Percentiles rank a stretch among this genome's conserved stretches.
Evolutionary conservation across 2,888 invertebrate species (phyloP).

Genomic region (Caenorhabditis becei): DNA sequence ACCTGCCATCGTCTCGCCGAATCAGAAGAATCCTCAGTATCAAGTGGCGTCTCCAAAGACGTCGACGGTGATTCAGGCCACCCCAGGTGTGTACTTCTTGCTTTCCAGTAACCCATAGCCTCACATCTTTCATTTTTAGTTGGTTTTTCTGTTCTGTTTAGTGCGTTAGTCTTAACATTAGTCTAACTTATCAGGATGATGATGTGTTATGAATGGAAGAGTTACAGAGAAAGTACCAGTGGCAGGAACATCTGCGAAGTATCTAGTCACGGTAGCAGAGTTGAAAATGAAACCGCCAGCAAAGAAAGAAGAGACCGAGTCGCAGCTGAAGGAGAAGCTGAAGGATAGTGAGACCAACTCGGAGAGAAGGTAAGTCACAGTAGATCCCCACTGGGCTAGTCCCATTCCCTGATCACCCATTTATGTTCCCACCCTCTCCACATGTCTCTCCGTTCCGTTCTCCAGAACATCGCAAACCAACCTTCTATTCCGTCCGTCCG

Average conservation of each 20-base stretch:
- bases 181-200: not conserved
- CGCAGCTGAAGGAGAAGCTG: slow-evolving; percentile 48
- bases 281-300: slow-evolving; percentile 57
- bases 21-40: slow-evolving; percentile 56
- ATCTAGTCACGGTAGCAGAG: slow-evolving; percentile 70
- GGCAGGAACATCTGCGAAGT: slow-evolving; percentile 62
- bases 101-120: not conserved
- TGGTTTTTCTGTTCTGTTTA: slow-evolving; percentile 3
- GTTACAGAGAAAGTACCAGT: slow-evolving; percentile 61
- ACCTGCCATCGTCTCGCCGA: slow-evolving; percentile 46
- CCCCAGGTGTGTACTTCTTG: slow-evolving; percentile 49
- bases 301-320: slow-evolving; percentile 54
- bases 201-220: not conserved
- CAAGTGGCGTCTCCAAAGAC: slow-evolving; percentile 53
- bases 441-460: slow-evolving; percentile 29
- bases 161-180: slow-evolving; percentile 3
- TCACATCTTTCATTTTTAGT: slow-evolving; percentile 3
- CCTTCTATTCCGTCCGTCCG: slow-evolving; percentile 61
- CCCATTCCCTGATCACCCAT: not conserved
- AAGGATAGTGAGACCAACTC: slow-evolving; percentile 45
- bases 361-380: slow-evolving; percentile 46
- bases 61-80: slow-evolving; percentile 55
- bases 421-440: slow-evolving; percentile 12
- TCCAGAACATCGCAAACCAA: slow-evolving; percentile 63
- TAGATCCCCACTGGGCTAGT: not conserved